Evolutionary conservation across 2,113 vertebrate genomes (phyloP), one percentile per base, ranked within the genome.

Genomic region (Gambusia holbrooki): DNA sequence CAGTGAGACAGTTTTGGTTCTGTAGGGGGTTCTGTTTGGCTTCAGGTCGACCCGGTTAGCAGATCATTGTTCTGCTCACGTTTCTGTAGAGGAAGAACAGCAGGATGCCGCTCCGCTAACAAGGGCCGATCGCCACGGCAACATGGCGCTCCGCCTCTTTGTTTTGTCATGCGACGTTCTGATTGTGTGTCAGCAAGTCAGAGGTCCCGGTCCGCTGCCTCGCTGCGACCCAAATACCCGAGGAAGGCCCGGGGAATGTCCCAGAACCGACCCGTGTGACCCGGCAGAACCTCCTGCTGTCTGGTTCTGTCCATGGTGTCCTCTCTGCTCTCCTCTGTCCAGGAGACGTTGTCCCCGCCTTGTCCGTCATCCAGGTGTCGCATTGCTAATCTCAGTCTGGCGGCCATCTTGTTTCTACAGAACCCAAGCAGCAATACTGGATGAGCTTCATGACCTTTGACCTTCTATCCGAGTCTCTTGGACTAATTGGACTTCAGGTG

Each of bases 161-260:
- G 68, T 40, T 33, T 45, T 14, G 2, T 79, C 78, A 80, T 45
- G 35, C 74, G 78, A 33, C 5, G 4, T 14, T 64, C 45, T 5
- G 61, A 62, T 62, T 42, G 32, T 28, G 35, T 60, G 33, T 60
- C 61, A 74, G 61, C 22, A 60, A 35, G 45, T 70, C 48, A 61
- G 22, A 64, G 72, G 48, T 70, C 65, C 22, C 19, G 0, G 25
- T 5, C 15, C 1, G 35, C 65, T 30, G 58, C 37, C 67, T 77
- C 67, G 0, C 6, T 64, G 58, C 58, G 61, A 74, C 72, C 78
- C 78, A 80, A 66, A 74, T 79, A 79, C 27, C 40, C 4, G 5
- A 67, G 1, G 19, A 63, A 37, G 32, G 0, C 27, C 10, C 17
- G 32, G 2, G 25, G 54, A 64, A 35, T n/a, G 73, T 73, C 77